phyloP scores from a whole-genome alignment of 2,797 vertebrate genomes.

The Moxostoma hubbsi region DNA sequence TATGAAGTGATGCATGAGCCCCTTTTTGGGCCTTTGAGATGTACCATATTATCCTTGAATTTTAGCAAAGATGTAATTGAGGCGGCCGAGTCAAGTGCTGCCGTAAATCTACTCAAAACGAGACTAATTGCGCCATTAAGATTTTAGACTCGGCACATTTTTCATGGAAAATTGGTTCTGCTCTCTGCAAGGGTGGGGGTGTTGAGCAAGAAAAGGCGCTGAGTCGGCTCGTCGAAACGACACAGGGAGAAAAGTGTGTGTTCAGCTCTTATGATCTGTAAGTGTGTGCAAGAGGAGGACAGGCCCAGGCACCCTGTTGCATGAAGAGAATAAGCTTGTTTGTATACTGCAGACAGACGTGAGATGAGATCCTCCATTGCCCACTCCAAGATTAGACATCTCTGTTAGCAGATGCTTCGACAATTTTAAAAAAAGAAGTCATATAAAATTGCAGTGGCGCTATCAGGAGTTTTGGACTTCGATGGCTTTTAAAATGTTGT shows the following conservation, averaged over 20 bases:
- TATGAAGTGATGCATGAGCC: constrained; percentile 38
- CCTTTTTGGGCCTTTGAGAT: constrained; percentile 40
- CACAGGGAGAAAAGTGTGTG: constrained; percentile 70
- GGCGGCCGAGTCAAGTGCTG: constrained; percentile 58
- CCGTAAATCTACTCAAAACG: constrained; percentile 69
- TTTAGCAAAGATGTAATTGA: constrained; percentile 66
- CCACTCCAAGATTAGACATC: too few relatives aligned
- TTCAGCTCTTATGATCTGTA: constrained; percentile 76
- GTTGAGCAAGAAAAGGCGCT: constrained; percentile 63
- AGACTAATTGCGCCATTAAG: constrained; percentile 74
- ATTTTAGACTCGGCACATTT: constrained; percentile 66
- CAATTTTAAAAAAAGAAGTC: too few relatives aligned
- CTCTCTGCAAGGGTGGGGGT: constrained; percentile 48
- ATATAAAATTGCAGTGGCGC: too few relatives aligned
- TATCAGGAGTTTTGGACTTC: too few relatives aligned
- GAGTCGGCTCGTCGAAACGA: constrained; percentile 71
- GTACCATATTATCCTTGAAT: constrained; percentile 63
- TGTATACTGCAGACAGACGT: constrained; percentile 63
- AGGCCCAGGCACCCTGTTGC: constrained; percentile 32
- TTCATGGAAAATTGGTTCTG: constrained; percentile 67
- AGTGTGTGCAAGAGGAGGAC: constrained; percentile 49
- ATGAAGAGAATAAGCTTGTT: constrained; percentile 58
- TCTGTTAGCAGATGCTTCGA: too few relatives aligned
- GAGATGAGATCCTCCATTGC: constrained; percentile 44
- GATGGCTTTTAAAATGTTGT: too few relatives aligned